A percentile compares a stretch with the other conserved stretches of the same genome.
Conservation (phyloP, 1,140 invertebrate genomes). For the Pararge aegeria region DNA sequence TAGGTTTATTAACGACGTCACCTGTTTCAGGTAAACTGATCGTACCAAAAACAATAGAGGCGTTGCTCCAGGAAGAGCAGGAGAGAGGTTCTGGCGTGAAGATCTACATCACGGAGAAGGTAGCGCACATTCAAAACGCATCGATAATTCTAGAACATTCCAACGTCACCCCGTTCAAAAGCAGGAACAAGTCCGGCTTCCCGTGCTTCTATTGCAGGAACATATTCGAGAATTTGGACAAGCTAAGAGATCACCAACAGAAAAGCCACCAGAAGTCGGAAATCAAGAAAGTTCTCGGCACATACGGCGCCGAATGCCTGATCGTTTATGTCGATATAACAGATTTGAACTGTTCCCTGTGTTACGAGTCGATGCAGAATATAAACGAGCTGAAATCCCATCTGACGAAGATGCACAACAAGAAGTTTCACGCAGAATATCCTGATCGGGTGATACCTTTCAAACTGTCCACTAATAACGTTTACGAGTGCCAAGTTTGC, state of each 20-base stretch:
- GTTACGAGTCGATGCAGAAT: conserved; percentile 37
- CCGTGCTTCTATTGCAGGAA: conserved; percentile 67
- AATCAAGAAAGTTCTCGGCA: conserved; percentile 41
- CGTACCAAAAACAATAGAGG: conserved; percentile 42
- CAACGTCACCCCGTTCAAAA: conserved; percentile 58
- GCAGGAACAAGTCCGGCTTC: conserved; percentile 51
- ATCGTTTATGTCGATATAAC: conserved; percentile 62
- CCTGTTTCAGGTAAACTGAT: conserved; percentile 45
- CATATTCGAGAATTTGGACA: conserved; percentile 47
- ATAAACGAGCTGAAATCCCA: conserved; percentile 57
- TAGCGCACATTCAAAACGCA: conserved; percentile 51
- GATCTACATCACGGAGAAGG: conserved; percentile 53
- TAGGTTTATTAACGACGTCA: no score
- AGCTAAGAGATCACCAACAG: conserved; percentile 45
- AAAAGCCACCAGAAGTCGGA: conserved; percentile 45
- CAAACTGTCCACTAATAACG: conserved; percentile 40
- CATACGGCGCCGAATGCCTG: conserved; percentile 52
- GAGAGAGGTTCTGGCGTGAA: conserved; percentile 20
- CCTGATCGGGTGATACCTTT: conserved; percentile 62
- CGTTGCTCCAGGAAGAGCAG: conserved; percentile 39
- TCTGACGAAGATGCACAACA: conserved; percentile 52
- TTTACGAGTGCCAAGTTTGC: conserved; percentile 57
- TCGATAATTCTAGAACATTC: conserved; percentile 49
- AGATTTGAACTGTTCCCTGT: conserved; percentile 52
- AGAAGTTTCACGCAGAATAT: conserved; percentile 46